Evolutionary conservation across 2,797 vertebrate genomes (phyloP).

Genomic region (Pyrocephalus nanus): DNA sequence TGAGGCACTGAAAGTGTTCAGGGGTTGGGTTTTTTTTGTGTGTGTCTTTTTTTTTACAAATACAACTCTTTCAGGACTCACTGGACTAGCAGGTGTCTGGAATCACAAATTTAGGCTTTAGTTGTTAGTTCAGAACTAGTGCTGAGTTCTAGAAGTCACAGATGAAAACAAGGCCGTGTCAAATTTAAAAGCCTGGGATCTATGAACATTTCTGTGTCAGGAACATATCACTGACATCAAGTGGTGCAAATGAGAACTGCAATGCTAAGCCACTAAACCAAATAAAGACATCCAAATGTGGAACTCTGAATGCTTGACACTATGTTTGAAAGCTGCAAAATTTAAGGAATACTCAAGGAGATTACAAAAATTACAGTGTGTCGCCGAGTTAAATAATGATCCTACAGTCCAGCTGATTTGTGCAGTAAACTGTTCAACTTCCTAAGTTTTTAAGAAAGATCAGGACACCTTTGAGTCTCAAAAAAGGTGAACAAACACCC

Average conservation of each 20-base stretch:
- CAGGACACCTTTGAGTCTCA: background rate
- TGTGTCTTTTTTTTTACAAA: background rate
- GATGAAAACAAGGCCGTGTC: background rate
- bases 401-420: background rate
- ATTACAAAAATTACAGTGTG: background rate
- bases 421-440: background rate
- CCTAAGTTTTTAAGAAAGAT: background rate
- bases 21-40: background rate
- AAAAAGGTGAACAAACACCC: background rate
- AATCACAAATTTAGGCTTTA: background rate
- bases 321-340: background rate
- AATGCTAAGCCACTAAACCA: background rate
- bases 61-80: background rate
- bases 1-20: background rate
- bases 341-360: background rate
- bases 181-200: background rate
- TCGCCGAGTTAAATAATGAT: background rate
- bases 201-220: background rate
- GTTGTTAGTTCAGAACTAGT: background rate
- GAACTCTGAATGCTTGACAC: rapidly evolving
- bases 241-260: constrained; percentile 9
- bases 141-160: background rate
- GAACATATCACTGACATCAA: constrained; percentile 39
- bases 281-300: rapidly evolving
- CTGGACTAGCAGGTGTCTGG: background rate